Evolutionary conservation across 2,888 invertebrate genomes (phyloP).

Genomic region (Kuschelorhynchus macadamiae): DNA sequence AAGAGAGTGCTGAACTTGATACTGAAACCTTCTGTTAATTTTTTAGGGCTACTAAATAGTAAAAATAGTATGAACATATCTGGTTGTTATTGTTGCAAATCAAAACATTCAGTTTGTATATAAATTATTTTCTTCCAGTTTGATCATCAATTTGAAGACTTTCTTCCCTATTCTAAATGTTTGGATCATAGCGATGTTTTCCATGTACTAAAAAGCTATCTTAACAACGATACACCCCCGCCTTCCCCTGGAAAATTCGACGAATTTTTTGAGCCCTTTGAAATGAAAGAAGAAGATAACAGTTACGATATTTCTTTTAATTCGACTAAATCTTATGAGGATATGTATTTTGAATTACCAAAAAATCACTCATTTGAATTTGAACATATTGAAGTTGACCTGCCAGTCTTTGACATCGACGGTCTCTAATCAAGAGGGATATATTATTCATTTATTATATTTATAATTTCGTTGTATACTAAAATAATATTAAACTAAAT

Average conservation of each 20-base stretch:
- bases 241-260: conserved; percentile 30
- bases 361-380: conserved; percentile 1
- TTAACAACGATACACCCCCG: conserved; percentile 40
- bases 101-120: too few relatives aligned
- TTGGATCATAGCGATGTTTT: conserved; percentile 17
- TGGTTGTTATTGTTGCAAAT: too few relatives aligned
- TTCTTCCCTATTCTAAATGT: conserved; percentile 12
- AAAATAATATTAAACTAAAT: neutral
- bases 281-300: neutral
- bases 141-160: conserved; percentile 42
- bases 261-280: conserved; percentile 5
- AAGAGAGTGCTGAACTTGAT: too few relatives aligned
- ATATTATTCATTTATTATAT: neutral
- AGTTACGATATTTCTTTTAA: conserved; percentile 18
- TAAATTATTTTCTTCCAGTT: conserved; percentile 20
- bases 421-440: too few relatives aligned
- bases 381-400: conserved; percentile 30
- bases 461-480: neutral
- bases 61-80: too few relatives aligned
- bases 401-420: conserved; percentile 41
- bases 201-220: conserved; percentile 31
- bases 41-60: too few relatives aligned
- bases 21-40: too few relatives aligned
- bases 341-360: conserved; percentile 12
- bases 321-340: conserved; percentile 7